Evolutionary conservation across 2,797 vertebrate genomes (phyloP).

Genomic region (Columba guinea): DNA sequence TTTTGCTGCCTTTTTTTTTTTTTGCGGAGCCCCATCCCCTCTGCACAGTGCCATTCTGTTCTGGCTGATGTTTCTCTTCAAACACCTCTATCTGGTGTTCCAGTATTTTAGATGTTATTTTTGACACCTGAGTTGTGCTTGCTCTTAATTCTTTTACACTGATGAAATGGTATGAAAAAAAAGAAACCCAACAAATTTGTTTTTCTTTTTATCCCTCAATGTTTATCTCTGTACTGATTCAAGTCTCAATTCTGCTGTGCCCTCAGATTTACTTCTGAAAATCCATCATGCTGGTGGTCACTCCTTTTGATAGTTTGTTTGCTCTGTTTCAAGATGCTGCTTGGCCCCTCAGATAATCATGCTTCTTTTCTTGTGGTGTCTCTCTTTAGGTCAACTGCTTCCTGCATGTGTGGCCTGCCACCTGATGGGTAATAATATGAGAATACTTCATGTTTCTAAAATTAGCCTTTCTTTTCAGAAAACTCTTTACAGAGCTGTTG

Average conservation of each 20-base stretch:
- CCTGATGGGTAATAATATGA: slow-evolving; percentile 36
- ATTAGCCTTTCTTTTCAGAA: slow-evolving; percentile 30
- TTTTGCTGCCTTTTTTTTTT: background rate
- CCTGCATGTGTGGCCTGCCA: slow-evolving; percentile 1
- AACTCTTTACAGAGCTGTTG: background rate
- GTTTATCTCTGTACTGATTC: background rate
- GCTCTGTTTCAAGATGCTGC: slow-evolving; percentile 46
- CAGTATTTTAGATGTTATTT: slow-evolving; percentile 32
- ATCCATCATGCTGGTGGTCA: slow-evolving; percentile 38
- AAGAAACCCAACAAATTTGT: background rate
- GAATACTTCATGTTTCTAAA: slow-evolving; percentile 51
- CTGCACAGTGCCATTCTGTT: background rate
- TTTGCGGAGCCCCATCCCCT: background rate
- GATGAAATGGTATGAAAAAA: slow-evolving; percentile 30
- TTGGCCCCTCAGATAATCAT: slow-evolving; percentile 18
- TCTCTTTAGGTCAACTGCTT: slow-evolving; percentile 14
- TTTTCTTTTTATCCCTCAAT: slow-evolving; percentile 44
- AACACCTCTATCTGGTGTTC: background rate
- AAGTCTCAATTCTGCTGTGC: slow-evolving; percentile 31
- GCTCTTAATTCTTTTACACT: slow-evolving; percentile 41
- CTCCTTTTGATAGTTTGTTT: slow-evolving; percentile 51
- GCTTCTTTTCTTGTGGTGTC: background rate
- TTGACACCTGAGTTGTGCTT: slow-evolving; percentile 25
- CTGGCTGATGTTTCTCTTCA: slow-evolving; percentile 17
- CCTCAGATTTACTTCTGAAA: slow-evolving; percentile 51